Evolutionary conservation across 2,888 invertebrate genomes (phyloP), one percentile per base, ranked within the genome.

Genomic region (Synergus laeviventris): DNA sequence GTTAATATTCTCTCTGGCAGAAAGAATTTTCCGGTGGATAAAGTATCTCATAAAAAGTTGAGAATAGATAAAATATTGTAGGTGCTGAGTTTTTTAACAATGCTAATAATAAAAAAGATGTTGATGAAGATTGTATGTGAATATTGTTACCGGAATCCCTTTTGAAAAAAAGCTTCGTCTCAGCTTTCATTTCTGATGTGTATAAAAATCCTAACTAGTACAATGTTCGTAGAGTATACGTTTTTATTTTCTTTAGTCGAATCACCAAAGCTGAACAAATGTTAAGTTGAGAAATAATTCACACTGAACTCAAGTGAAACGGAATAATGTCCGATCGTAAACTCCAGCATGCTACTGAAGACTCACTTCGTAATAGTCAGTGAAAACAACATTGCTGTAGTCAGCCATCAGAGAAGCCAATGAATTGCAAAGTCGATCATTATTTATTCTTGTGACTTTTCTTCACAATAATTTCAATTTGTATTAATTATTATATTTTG

Each of bases 321-420:
- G 49, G 70, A 70, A 70, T 70, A 70, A 36, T 70, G 49, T n/a
- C 70, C 31, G 70, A 70, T 70, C 70, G 49, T 70, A 70, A 70
- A 70, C 31, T 31, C 36, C 36, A 36, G 14, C 42, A 66, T 39
- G 21, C 66, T 42, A 66, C 42, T 39, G 14, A 66, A 70, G 70
- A 70, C 49, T 31, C 31, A 70, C 45, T 49, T 49, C 49, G 16
- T 18, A 39, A 18, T n/a, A 70, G n/a, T 54, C 36, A 70, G 70
- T 70, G 49, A 49, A 70, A 31, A 70, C 45, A 54, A 18, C 36
- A 18, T 70, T 54, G 49, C 49, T 70, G n/a, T 36, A 70, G 70
- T 70, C 70, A 70, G 70, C 49, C 49, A 54, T 49, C n/a, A 70
- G 45, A 31, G 12, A 31, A 49, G 16, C 36, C 16, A 18, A 54